These are phyloP conservation scores for Trachops cirrhosus DNA, from an alignment of 2,797 vertebrate genomes.

Conservation along the genomic window DNA sequence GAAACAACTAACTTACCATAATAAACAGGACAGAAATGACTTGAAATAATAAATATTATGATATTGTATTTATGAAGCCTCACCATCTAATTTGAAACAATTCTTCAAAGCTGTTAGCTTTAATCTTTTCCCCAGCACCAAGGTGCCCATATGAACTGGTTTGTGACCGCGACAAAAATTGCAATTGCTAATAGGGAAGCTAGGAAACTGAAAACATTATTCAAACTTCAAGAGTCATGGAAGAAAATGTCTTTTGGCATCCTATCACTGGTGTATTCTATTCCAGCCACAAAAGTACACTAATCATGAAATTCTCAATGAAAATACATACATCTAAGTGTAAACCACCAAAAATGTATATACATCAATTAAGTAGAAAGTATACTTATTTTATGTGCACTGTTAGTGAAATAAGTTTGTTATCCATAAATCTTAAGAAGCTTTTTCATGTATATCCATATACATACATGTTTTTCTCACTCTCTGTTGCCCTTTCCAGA, in stretches of 20 bases:
- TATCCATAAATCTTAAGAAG: neutral
- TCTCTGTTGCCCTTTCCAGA: neutral
- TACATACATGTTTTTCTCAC: neutral
- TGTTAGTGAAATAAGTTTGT: neutral
- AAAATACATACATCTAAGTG: neutral
- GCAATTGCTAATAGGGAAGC: neutral
- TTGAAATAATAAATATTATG: neutral
- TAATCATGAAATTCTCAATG: neutral
- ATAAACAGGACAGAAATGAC: neutral
- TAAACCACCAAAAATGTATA: neutral
- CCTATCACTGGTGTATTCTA: neutral
- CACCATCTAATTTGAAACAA: constrained; percentile 10
- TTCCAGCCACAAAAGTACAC: neutral
- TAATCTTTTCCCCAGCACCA: neutral
- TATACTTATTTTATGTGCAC: neutral
- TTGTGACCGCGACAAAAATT: neutral
- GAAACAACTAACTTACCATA: constrained; percentile 4
- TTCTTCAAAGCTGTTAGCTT: neutral
- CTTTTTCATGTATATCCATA: neutral
- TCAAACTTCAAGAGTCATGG: neutral
- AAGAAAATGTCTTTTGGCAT: neutral
- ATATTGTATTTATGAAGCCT: neutral
- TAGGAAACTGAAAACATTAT: neutral
- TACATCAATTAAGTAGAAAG: neutral
- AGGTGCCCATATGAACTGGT: neutral